Evolutionary conservation across 2,888 invertebrate genomes (phyloP), one percentile per base, ranked within the genome.

Genomic region (Agriotes lineatus): DNA sequence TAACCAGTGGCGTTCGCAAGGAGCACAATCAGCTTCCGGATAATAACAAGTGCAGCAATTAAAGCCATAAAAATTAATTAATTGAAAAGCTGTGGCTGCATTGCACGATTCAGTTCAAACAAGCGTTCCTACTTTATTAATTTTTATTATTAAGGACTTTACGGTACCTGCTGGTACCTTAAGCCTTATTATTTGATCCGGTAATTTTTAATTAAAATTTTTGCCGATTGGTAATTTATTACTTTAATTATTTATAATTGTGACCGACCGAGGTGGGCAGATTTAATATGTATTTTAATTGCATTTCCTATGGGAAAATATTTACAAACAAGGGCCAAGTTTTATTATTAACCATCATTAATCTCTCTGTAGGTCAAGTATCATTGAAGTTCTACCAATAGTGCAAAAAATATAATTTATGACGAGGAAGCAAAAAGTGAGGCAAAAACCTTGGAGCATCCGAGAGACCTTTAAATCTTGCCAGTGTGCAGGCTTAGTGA

Each of bases 1-100:
- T 45, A 35, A 61, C 19, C 10, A 50, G 35, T 50, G 33, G 35
- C 20, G 61, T 61, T 61, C 39, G 25, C 37, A 37, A 39, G 37
- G 50, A 45, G 50, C 22, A 61, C 61, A 54, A 42, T 50, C 45
- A 20, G 44, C 63, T 63, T 56, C 63, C 63, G 63, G 44, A 35
- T 33, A 50, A 61, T 50, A 61, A 60, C 50, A 39, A 39, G 39
- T 52, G 16, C 18, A 30, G 16, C 52, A 62, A 50, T 62, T 52
- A 52, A 52, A 39, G 56, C 22, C 7, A 39, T 56, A 56, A 56
- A 56, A 56, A 56, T 20, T 56, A 56, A 56, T 56, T 56, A 56
- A 56, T 56, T 39, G 39, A 56, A 39, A 39, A 56, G 56, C 18
- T 33, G 56, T 20, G 18, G 39, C 39, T 39, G 39, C 20, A 19